Evolutionary conservation across 2,888 invertebrate genomes (phyloP).

Genomic region (Therioaphis trifolii): DNA sequence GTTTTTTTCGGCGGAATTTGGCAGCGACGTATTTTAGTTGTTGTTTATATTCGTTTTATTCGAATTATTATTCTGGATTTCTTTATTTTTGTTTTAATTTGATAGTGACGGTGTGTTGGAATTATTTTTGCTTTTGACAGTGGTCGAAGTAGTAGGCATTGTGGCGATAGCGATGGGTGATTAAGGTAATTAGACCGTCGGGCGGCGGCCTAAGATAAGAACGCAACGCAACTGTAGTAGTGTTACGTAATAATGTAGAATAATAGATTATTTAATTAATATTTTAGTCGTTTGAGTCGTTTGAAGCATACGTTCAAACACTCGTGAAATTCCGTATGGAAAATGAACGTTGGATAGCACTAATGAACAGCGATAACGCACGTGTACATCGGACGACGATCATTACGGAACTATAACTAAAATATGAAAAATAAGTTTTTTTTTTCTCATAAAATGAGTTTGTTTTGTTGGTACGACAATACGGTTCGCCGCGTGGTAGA

Average conservation of each 20-base stretch:
- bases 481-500: too few relatives aligned
- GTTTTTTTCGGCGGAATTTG: background rate
- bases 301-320: background rate
- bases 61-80: background rate
- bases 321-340: background rate
- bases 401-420: conserved; percentile 19
- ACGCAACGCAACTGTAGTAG: background rate
- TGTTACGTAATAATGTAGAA: background rate
- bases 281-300: background rate
- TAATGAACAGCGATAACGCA: conserved; percentile 1
- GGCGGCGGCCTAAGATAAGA: background rate
- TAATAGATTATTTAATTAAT: background rate
- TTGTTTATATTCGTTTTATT: conserved; percentile 1
- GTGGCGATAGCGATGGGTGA: background rate
- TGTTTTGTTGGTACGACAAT: too few relatives aligned
- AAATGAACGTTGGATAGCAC: background rate
- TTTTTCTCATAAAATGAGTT: too few relatives aligned
- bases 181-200: background rate
- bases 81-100: background rate
- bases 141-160: background rate
- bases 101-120: background rate
- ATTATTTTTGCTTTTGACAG: background rate
- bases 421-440: too few relatives aligned
- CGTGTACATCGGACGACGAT: background rate
- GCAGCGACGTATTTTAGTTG: background rate